phyloP scores from a whole-genome alignment of 2,113 vertebrate genomes.

The Pogona vitticeps region DNA sequence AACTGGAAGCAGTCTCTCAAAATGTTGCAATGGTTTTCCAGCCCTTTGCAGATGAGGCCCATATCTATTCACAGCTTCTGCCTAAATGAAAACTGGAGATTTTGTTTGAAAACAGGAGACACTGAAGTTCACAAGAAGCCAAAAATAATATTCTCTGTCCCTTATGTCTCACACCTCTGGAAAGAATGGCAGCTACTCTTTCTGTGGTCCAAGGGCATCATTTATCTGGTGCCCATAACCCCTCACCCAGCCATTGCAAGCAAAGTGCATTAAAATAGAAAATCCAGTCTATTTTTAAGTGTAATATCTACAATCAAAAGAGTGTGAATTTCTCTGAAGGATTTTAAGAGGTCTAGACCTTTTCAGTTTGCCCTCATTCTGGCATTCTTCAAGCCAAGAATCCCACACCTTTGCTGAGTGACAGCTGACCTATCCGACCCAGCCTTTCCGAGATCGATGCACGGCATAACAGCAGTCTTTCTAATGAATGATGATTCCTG shows the following conservation, averaged over 20 bases:
- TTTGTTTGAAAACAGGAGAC: background rate
- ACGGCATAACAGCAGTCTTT: conserved; percentile 13
- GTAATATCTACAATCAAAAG: background rate
- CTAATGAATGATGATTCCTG: conserved; percentile 26
- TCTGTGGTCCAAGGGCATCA: background rate
- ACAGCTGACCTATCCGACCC: background rate
- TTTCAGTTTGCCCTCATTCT: background rate
- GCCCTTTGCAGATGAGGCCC: background rate
- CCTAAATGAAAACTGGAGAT: background rate
- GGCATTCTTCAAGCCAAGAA: background rate
- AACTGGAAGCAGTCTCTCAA: background rate
- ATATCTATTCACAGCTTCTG: background rate
- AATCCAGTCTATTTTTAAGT: background rate
- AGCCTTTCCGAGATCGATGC: conserved; percentile 37
- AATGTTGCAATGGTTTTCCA: background rate
- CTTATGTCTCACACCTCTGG: background rate
- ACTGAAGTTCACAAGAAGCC: background rate
- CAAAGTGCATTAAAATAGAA: conserved; percentile 1
- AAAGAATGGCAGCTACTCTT: background rate
- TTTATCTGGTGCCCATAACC: background rate
- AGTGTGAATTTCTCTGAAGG: background rate
- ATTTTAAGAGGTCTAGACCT: background rate
- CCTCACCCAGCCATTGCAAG: background rate
- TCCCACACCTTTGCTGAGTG: background rate
- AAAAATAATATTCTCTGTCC: background rate